A percentile compares a stretch with the other conserved stretches of the same genome.
Evolutionary conservation across 2,113 vertebrate species (phyloP).

Genomic region (Eptatretus burgeri): DNA sequence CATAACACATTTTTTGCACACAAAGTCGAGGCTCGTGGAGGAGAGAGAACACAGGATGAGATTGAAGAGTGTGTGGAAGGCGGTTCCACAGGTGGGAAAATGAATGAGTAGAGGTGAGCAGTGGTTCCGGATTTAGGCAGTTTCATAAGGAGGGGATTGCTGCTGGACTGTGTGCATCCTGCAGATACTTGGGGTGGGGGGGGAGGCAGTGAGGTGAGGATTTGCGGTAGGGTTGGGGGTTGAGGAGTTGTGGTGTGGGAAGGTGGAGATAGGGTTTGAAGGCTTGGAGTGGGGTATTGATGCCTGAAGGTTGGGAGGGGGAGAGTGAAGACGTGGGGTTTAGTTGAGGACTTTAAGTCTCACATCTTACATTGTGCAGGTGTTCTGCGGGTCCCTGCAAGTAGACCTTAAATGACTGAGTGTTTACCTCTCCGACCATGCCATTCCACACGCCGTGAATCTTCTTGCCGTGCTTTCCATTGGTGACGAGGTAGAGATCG

Average conservation of each 20-base stretch:
- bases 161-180: no score
- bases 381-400: no score
- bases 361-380: background rate
- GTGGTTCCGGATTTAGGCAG: no score
- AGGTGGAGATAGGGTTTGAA: background rate
- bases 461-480: slow-evolving; percentile 45
- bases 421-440: slow-evolving; percentile 59
- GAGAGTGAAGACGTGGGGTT: background rate
- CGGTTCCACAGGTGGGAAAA: no score
- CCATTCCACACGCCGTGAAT: slow-evolving; percentile 70
- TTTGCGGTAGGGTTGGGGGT: slow-evolving; percentile 13
- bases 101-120: no score
- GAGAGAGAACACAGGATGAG: no score
- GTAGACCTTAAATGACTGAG: no score
- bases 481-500: slow-evolving; percentile 77
- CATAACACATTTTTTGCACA: no score
- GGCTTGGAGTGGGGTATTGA: background rate
- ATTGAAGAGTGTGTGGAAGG: no score
- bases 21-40: no score
- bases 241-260: background rate
- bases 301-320: background rate
- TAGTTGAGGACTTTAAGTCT: background rate
- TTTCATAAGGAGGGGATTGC: no score
- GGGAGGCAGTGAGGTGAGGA: slow-evolving; percentile 10
- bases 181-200: slow-evolving; percentile 19